Evolutionary conservation across 1,140 invertebrate species (phyloP).

Genomic region (Lethrus apterus): DNA sequence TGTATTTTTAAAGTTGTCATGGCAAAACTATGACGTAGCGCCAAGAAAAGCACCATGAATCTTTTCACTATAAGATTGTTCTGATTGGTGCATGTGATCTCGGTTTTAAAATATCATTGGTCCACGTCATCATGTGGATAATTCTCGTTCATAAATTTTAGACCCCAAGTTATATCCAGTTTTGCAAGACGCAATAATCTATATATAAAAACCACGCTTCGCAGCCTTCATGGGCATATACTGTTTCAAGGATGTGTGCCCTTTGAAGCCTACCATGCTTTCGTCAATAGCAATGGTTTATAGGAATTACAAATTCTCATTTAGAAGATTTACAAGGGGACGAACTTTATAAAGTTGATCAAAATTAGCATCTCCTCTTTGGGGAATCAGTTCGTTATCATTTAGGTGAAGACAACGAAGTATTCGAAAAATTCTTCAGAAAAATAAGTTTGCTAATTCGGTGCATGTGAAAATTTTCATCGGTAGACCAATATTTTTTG

Average conservation of each 20-base stretch:
- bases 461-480: no score
- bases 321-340: neutral
- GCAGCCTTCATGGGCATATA: conserved; percentile 35
- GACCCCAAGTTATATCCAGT: neutral
- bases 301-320: neutral
- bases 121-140: no score
- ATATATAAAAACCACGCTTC: conserved; percentile 33
- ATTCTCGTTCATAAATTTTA: no score
- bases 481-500: no score
- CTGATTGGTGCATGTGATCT: no score
- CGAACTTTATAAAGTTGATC: neutral
- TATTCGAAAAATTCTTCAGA: neutral
- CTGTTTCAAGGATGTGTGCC: conserved; percentile 29
- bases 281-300: conserved; percentile 29
- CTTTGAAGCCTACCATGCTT: conserved; percentile 37
- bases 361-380: conserved; percentile 1
- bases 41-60: no score
- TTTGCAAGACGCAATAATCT: conserved; percentile 2
- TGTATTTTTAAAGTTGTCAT: neutral
- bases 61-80: no score
- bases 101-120: no score
- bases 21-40: no score
- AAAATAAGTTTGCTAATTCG: no score
- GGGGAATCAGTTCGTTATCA: neutral
- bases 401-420: neutral